These are phyloP conservation scores for Uropetala carovei DNA, from an alignment of 2,888 invertebrate species.

Conservation along the genomic window DNA sequence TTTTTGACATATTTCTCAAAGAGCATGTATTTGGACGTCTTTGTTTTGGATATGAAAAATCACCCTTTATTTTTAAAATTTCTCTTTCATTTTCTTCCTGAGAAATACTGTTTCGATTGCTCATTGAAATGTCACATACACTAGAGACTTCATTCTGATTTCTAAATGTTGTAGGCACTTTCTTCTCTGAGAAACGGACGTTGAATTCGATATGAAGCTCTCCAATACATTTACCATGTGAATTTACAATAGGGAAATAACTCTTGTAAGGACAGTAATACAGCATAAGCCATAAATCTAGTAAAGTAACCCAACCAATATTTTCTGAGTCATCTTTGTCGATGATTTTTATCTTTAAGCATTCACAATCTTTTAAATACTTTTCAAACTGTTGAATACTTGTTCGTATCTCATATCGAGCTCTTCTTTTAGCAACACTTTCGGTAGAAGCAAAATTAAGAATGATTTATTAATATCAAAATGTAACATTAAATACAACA, in stretches of 20 bases:
- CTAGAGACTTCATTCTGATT: not conserved
- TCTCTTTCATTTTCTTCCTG: not conserved
- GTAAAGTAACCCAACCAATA: not conserved
- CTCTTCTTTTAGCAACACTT: not conserved
- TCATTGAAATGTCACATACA: too few relatives aligned
- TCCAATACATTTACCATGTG: not conserved
- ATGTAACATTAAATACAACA: not conserved
- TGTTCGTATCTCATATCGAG: not conserved
- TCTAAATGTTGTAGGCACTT: not conserved
- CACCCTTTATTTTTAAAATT: not conserved
- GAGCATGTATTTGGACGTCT: not conserved
- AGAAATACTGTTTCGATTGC: too few relatives aligned
- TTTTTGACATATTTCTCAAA: not conserved
- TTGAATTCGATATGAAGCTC: not conserved
- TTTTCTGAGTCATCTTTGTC: not conserved
- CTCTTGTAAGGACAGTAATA: not conserved
- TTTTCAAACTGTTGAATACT: not conserved
- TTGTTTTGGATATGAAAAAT: not conserved
- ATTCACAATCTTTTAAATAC: constrained; percentile 1
- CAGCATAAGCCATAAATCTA: not conserved
- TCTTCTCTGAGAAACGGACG: not conserved
- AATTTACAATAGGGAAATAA: not conserved
- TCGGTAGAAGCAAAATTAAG: not conserved
- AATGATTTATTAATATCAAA: not conserved
- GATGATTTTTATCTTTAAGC: not conserved